Evolutionary conservation across 2,113 vertebrate species (phyloP).

Genomic region (Lamprologus lemairii): DNA sequence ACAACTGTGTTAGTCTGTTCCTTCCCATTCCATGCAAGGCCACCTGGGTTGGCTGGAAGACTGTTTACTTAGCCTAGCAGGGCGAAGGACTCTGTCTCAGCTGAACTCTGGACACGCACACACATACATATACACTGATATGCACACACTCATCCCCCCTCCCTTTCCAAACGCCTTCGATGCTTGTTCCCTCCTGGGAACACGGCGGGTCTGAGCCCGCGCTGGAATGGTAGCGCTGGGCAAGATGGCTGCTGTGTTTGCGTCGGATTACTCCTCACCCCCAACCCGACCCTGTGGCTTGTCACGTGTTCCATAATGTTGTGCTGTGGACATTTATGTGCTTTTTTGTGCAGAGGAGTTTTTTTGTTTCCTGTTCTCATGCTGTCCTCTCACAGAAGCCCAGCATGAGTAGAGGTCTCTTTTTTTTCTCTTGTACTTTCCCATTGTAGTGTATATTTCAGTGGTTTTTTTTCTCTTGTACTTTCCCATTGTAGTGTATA

Average conservation of each 20-base stretch:
- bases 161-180: accelerated
- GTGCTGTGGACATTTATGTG: not conserved
- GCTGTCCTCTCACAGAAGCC: not conserved
- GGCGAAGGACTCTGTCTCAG: too few species aligned
- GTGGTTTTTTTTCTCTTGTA: not conserved
- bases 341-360: not conserved
- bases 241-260: not conserved
- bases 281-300: not conserved
- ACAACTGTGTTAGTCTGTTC: accelerated
- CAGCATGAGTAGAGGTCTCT: not conserved
- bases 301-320: not conserved
- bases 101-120: too few species aligned
- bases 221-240: not conserved
- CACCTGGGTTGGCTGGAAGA: too few species aligned
- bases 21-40: too few species aligned
- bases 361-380: not conserved
- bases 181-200: not conserved
- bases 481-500: not conserved
- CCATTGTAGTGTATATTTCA: too few species aligned
- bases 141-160: too few species aligned
- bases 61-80: too few species aligned
- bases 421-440: not conserved
- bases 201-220: accelerated
- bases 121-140: too few species aligned
- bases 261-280: accelerated